Conservation (phyloP, 2,113 vertebrate genomes). For the Talpa occidentalis region DNA sequence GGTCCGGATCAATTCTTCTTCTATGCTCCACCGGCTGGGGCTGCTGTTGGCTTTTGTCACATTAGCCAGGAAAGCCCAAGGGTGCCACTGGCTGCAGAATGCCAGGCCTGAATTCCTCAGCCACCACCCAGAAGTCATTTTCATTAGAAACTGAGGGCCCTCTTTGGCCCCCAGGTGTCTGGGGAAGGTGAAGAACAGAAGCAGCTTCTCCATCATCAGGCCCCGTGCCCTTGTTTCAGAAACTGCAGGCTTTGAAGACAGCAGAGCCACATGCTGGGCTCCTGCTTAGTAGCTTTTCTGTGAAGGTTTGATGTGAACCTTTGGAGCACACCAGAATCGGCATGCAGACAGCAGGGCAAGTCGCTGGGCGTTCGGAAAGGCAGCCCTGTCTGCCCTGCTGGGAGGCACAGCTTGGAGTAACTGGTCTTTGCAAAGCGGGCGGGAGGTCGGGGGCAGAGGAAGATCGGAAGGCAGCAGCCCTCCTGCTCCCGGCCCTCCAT, state of each 20-base stretch:
- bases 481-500: not conserved
- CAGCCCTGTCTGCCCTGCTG: not conserved
- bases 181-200: not conserved
- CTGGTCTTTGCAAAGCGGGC: not conserved
- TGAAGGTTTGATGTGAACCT: not conserved
- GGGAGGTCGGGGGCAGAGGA: not conserved
- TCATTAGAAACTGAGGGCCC: not conserved
- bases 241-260: not conserved
- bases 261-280: not conserved
- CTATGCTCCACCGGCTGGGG: not conserved
- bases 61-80: not conserved
- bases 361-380: not conserved
- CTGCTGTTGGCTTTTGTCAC: not conserved
- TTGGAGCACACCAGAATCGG: not conserved
- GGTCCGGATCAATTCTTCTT: not conserved
- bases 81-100: not conserved
- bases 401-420: not conserved
- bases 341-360: not conserved
- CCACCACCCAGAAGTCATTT: not conserved
- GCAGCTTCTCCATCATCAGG: fast-evolving
- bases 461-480: not conserved
- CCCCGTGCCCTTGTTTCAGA: not conserved
- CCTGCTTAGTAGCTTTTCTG: not conserved
- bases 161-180: not conserved
- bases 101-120: not conserved